Base-by-base conservation (phyloP, 1,140 invertebrate genomes). In the Hirudo medicinalis region DNA sequence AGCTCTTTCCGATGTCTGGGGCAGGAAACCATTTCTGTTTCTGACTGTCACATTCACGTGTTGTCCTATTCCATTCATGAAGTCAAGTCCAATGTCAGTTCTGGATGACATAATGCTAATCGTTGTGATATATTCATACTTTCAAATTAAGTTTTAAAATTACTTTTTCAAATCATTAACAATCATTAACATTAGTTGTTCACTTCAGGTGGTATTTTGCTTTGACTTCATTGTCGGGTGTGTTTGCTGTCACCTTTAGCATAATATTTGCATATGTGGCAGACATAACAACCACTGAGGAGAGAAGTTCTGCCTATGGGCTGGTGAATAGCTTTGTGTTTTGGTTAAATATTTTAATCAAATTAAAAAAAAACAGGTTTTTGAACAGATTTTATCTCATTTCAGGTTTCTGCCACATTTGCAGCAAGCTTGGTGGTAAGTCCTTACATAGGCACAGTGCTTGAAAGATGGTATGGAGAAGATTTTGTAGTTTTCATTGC, bases 181-280 rank as follows among this genome's bases (percentile, higher is more conserved):
- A 29, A 22, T 32, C 22, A 13, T 27, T n/a, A n/a, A n/a, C n/a
- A n/a, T n/a, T n/a, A 27, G 32, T 11, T 68, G 2, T 2, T 29
- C 32, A 27, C 36, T 32, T 68, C 77, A 88, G 87, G 86, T 99
- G 96, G 95, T 99, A 99, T 83, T 99, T 99, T 85, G 94, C 94
- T 67, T 93, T 98, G 90, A 95, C 99, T 83, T 95, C 92, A 77
- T 93, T 99, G 80, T 96, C 92, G 75, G 97, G 97, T 72, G 89
- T 98, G 73, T 99, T 99, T 84, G 92, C 96, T 70, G 96, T 98
- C 69, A 99, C 96, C 60, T 99, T 99, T 77, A 83, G 82, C 75
- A 94, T 99, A 72, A 94, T 99, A 32, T 97, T 99, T 85, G 95
- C 97, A 25, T 99, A 99, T 84, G 97, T 99, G 72, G 96, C 97